Conservation (phyloP, 1,140 invertebrate species). For the Chlorops oryzae region DNA sequence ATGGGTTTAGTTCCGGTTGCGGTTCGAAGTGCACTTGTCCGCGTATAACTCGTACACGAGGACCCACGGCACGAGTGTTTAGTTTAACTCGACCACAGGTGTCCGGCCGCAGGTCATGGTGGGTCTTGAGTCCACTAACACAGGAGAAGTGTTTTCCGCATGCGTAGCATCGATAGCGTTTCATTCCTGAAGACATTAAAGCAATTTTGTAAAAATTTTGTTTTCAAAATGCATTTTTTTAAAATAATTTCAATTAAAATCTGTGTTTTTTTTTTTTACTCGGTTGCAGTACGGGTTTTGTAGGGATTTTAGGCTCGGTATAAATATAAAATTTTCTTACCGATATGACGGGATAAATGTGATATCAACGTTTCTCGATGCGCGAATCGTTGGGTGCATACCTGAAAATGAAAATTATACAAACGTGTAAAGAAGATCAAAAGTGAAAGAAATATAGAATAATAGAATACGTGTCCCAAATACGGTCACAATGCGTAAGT, state of each 20-base stretch:
- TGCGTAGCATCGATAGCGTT: conserved; percentile 43
- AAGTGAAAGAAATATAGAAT: neutral
- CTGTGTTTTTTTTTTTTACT: no score
- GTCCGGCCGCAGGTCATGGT: conserved; percentile 37
- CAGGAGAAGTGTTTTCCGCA: conserved; percentile 42
- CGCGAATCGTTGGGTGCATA: conserved; percentile 36
- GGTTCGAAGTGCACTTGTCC: conserved; percentile 38
- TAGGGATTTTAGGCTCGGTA: no score
- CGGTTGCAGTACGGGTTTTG: no score
- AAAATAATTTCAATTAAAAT: no score
- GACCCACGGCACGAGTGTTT: conserved; percentile 38
- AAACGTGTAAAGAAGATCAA: neutral
- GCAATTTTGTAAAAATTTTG: no score
- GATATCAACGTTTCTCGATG: conserved; percentile 44
- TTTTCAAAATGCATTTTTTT: no score
- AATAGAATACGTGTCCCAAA: neutral
- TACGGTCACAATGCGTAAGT: no score
- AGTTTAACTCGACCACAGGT: conserved; percentile 41
- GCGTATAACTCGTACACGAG: conserved; percentile 35
- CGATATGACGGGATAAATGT: conserved; percentile 41
- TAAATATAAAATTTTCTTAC: no score
- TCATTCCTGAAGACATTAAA: no score
- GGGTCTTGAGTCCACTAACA: conserved; percentile 38
- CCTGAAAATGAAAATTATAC: conserved; percentile 16
- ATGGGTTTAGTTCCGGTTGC: conserved; percentile 38